Evolutionary conservation across 2,113 vertebrate species (phyloP).

Genomic region (Lagopus muta): DNA sequence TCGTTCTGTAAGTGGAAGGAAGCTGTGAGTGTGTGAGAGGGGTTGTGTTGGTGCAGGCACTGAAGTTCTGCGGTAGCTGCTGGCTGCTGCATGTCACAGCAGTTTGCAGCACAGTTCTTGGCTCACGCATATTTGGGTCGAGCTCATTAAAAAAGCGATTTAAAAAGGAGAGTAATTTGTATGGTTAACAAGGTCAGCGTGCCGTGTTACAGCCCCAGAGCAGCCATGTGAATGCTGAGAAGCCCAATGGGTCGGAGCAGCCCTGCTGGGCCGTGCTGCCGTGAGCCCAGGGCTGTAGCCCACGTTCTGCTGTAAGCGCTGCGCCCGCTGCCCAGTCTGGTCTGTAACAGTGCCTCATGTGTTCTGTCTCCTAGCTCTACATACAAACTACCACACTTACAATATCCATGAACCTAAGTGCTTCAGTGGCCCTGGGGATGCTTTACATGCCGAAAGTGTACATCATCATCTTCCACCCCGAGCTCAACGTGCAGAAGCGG

Average conservation of each 20-base stretch:
- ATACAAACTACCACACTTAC: conserved; percentile 97
- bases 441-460: conserved; percentile 99
- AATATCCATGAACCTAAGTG: conserved; percentile 98
- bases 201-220: background rate
- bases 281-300: background rate
- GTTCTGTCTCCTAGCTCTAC: conserved; percentile 87
- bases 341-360: conserved; percentile 73
- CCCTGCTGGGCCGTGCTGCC: background rate
- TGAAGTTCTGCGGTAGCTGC: fast-evolving
- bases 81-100: fast-evolving
- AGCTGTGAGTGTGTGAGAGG: fast-evolving
- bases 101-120: background rate
- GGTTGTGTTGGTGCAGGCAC: fast-evolving
- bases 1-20: background rate
- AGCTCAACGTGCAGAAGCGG: conserved; percentile 96
- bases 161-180: background rate
- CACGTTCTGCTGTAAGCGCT: background rate
- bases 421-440: conserved; percentile 96
- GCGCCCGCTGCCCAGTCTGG: conserved; percentile 2
- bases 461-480: conserved; percentile 98
- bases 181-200: too few species aligned
- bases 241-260: too few species aligned
- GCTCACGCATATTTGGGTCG: fast-evolving
- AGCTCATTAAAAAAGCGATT: background rate
- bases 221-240: background rate